Evolutionary conservation across 2,888 invertebrate species (phyloP), one percentile per base, ranked within the genome.

Genomic region (Drosophila cognata): DNA sequence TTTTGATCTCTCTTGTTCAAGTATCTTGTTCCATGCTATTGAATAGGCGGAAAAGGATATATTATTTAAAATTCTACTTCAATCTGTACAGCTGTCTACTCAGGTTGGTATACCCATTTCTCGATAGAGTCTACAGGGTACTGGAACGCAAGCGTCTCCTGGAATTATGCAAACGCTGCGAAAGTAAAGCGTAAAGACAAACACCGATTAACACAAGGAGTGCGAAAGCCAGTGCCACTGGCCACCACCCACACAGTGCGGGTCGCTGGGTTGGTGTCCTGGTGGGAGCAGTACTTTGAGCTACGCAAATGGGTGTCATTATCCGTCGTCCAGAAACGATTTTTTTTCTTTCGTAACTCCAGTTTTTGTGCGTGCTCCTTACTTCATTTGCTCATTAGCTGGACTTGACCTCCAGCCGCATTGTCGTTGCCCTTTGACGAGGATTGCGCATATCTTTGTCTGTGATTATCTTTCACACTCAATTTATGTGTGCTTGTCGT

Each of bases 231-330:
- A 51, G 18, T 7, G 65, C 64, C 64, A 38, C 48, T 72, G 25
- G 61, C 50, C 58, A 63, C 52, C 18, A 43, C 43, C 66, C 13
- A 16, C n/a, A 16, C 46, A 41, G 59, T 38, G 38, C n/a, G 46
- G 31, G 38, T 16, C 11, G 50, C 8, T 21, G 2, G 25, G 18
- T 21, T 36, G 31, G 7, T n/a, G 35, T 11, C 59, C 29, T 41
- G 31, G 18, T 16, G 36, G n/a, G 36, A 36, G 50, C 16, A 28
- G 58, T 66, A 73, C 67, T 77, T 77, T 74, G 72, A 71, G 82
- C 77, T 71, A 75, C 77, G 82, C 79, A 90, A 90, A 88, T 88
- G 87, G 84, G 72, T 89, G 78, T 86, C 90, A 88, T 88, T 88
- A 90, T 78, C 82, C 86, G 71, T 77, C 62, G 75, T 68, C 68